Conservation (phyloP, 1,140 invertebrate genomes). For the Ridgeia piscesae region DNA sequence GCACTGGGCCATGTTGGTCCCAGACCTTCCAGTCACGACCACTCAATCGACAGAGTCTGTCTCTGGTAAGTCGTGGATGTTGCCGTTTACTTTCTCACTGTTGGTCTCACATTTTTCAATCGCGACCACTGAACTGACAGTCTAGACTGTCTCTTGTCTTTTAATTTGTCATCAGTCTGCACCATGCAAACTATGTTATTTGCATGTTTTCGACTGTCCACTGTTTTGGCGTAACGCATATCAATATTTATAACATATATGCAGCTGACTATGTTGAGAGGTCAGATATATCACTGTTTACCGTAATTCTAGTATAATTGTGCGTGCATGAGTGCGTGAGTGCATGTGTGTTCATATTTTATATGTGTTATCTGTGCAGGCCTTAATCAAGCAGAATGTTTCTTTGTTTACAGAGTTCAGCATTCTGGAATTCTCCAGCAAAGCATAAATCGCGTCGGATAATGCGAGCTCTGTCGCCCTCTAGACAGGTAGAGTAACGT, state of each 20-base stretch:
- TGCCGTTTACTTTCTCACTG: background rate
- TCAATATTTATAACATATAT: too few species aligned
- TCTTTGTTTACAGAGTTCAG: conserved; percentile 29
- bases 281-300: too few species aligned
- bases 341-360: background rate
- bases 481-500: conserved; percentile 61
- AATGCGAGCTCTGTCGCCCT: conserved; percentile 67
- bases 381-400: background rate
- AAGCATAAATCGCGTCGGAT: conserved; percentile 68
- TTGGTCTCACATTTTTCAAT: conserved; percentile 42
- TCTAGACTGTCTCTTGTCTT: too few species aligned
- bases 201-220: too few species aligned
- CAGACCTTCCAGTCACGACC: conserved; percentile 49
- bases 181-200: too few species aligned
- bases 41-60: conserved; percentile 33
- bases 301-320: too few species aligned
- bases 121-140: conserved; percentile 43
- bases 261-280: too few species aligned
- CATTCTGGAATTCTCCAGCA: conserved; percentile 67
- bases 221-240: too few species aligned
- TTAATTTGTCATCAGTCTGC: too few species aligned
- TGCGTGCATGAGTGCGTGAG: background rate
- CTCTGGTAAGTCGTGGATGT: background rate
- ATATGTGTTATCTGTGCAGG: background rate
- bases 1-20: conserved; percentile 23